These are phyloP conservation scores for Mormyrus iriodes DNA, from an alignment of 2,113 vertebrate species.

Conservation along the genomic window DNA sequence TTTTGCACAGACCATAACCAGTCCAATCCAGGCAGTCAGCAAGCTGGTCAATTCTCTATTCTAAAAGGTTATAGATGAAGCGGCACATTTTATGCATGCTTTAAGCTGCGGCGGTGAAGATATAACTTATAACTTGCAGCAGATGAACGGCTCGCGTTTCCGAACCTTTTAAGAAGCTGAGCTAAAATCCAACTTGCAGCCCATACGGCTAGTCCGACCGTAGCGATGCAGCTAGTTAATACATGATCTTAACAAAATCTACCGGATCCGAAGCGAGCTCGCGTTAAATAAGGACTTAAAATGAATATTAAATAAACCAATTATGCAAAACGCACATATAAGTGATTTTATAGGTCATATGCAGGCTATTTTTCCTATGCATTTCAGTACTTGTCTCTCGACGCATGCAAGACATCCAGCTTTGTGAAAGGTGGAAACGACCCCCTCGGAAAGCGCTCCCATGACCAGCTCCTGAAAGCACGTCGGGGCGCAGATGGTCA, in stretches of 20 bases:
- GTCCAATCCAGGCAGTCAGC: neutral
- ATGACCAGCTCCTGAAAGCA: neutral
- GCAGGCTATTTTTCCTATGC: neutral
- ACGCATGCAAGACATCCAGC: neutral
- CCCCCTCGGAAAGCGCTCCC: neutral
- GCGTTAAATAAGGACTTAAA: neutral
- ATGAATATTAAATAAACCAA: neutral
- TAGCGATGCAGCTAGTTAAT: neutral
- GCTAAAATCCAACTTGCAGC: neutral
- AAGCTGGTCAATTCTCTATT: neutral
- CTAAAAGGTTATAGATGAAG: neutral
- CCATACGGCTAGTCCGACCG: neutral
- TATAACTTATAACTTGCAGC: neutral
- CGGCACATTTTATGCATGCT: neutral
- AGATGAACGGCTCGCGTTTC: neutral
- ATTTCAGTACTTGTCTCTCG: neutral
- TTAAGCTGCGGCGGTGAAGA: neutral
- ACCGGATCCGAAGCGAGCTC: neutral
- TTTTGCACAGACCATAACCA: neutral
- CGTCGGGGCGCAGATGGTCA: neutral
- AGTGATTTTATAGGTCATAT: neutral
- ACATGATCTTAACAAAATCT: neutral
- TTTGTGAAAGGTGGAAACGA: neutral
- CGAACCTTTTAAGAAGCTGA: neutral
- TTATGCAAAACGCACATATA: neutral